Percentiles rank a stretch among this genome's conserved stretches.
phyloP scores from a whole-genome alignment of 2,888 invertebrate genomes.

The Cryptus viduatorius region DNA sequence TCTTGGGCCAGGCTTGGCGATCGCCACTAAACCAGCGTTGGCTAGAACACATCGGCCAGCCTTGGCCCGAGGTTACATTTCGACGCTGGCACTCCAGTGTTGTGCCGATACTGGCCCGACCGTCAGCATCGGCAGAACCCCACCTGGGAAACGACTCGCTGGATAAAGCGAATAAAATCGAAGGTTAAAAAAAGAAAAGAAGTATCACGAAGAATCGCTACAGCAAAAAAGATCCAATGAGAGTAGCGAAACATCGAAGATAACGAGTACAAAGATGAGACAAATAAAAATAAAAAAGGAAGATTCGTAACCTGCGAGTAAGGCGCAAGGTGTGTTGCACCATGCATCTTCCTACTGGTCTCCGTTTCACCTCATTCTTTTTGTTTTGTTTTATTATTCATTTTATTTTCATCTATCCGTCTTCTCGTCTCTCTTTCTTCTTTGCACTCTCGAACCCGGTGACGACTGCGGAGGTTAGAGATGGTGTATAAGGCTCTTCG shows the following conservation, averaged over 20 bases:
- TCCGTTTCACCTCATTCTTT: conserved; percentile 19
- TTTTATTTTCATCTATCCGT: conserved; percentile 17
- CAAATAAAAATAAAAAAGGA: background rate
- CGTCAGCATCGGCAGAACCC: too few relatives aligned
- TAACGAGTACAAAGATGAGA: conserved; percentile 23
- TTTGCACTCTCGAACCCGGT: conserved; percentile 27
- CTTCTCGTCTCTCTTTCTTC: conserved; percentile 6
- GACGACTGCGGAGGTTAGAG: conserved; percentile 36
- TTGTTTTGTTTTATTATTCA: conserved; percentile 29
- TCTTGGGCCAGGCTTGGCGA: too few relatives aligned
- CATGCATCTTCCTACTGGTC: conserved; percentile 37
- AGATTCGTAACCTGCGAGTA: conserved; percentile 8
- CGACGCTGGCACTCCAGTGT: too few relatives aligned
- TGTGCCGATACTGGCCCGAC: too few relatives aligned
- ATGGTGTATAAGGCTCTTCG: conserved; percentile 12
- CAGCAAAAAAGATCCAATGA: background rate
- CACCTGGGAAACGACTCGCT: background rate
- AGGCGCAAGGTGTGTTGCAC: conserved; percentile 59
- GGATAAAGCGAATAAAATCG: background rate
- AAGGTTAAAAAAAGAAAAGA: background rate
- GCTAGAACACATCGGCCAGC: too few relatives aligned
- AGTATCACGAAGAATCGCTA: background rate
- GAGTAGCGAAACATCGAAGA: conserved; percentile 15
- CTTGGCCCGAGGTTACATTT: too few relatives aligned
- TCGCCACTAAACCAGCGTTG: too few relatives aligned